Base-by-base conservation (phyloP, 2,888 invertebrate species). In the Hyposoter dolosus region DNA sequence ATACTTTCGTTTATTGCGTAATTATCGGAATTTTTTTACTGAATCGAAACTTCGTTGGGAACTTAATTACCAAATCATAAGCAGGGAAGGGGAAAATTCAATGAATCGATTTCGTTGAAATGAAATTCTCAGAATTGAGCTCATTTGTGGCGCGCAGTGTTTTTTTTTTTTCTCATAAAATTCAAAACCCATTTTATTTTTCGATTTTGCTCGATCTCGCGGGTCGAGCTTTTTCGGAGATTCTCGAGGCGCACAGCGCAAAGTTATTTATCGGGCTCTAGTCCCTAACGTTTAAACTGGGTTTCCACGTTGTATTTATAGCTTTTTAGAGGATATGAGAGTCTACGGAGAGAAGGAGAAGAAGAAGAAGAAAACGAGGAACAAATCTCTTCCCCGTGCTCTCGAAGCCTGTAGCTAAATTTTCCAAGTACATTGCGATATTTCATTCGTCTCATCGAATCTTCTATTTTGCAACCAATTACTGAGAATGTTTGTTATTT, bases 231-330 rank as follows among this genome's bases (percentile, higher is more conserved):
- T 77, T 77, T 77, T 77, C 77, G 65, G 23, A 68, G 50, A 50
- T 66, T 66, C 53, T n/a, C n/a, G 53, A 47, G 35, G 19, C 69
- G 68, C 69, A 65, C 19, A 60, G 69, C 63, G 40, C 74, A 50
- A 66, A 77, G 82, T 82, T 85, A 85, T 85, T 85, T 85, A 85
- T 85, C 85, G 82, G 66, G 40, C 45, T 45, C 75, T 71, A 78
- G 72, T 81, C 72, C 66, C 82, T 78, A 60, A 75, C 79, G 72
- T 63, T 78, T 63, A 82, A 85, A 79, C 65, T 79, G 74, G 85
- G 78, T 65, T 85, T 69, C 78, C 28, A 78, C 82, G 79, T 68
- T 75, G 82, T 85, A 85, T 85, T 85, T 85, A 85, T 85, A 85
- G 76, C 63, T 47, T 76, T 65, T 69, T 75, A 71, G 82, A 56